These are phyloP conservation scores for Piezodorus guildinii DNA, from an alignment of 1,140 invertebrate genomes.

Conservation along the genomic window DNA sequence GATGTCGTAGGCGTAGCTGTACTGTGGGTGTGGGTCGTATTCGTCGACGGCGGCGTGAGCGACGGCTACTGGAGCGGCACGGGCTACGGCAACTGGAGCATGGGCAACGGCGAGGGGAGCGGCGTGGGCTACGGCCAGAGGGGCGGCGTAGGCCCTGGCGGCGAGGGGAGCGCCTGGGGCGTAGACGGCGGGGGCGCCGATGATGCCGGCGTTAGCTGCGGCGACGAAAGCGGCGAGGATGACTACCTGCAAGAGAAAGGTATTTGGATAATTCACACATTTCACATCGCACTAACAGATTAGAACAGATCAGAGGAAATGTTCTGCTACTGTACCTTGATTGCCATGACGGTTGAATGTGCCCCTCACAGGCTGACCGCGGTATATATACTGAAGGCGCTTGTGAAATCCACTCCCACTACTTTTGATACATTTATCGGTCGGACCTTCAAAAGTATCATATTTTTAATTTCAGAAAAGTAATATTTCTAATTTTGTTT, in stretches of 20 bases:
- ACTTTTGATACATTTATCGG: too few relatives aligned
- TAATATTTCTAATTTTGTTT: too few relatives aligned
- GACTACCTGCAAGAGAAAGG: slow-evolving; percentile 28
- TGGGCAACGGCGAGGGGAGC: slow-evolving; percentile 24
- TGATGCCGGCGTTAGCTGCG: slow-evolving; percentile 30
- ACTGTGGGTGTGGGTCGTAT: slow-evolving; percentile 38
- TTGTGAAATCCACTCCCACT: too few relatives aligned
- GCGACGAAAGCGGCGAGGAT: slow-evolving; percentile 31
- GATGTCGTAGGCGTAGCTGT: slow-evolving; percentile 30
- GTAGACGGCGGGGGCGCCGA: slow-evolving; percentile 27
- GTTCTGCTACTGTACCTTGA: too few relatives aligned
- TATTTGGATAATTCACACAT: too few relatives aligned
- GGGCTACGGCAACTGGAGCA: slow-evolving; percentile 1
- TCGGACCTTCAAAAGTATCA: too few relatives aligned
- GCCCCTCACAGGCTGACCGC: too few relatives aligned
- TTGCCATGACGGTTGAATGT: too few relatives aligned
- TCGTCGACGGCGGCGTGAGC: slow-evolving; percentile 28
- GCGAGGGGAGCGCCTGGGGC: slow-evolving; percentile 26
- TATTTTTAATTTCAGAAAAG: too few relatives aligned
- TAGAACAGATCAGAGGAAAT: too few relatives aligned
- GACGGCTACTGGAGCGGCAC: neutral
- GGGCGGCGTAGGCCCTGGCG: slow-evolving; percentile 21
- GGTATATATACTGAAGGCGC: too few relatives aligned
- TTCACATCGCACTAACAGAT: too few relatives aligned
- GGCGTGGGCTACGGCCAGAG: slow-evolving; percentile 25